Conservation (phyloP, 2,888 invertebrate species). For the Anoncus sp. region DNA sequence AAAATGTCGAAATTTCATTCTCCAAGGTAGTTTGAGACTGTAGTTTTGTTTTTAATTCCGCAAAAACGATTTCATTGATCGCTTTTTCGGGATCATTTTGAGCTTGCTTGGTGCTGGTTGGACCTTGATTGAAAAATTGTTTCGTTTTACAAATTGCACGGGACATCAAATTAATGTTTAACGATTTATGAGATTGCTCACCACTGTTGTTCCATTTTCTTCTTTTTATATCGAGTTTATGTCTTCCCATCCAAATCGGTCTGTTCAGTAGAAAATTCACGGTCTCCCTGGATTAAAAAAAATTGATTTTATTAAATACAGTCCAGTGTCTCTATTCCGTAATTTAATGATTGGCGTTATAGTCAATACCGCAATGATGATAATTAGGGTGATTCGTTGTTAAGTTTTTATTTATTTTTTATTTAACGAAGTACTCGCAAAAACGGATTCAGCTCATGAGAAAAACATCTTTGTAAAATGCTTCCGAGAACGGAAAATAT, state of each 20-base stretch:
- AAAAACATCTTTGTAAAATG: too few species aligned
- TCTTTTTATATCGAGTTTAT: constrained; percentile 69
- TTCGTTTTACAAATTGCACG: too few species aligned
- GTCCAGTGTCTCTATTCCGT: not conserved
- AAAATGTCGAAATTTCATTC: constrained; percentile 71
- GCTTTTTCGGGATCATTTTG: constrained; percentile 10
- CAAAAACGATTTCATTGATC: constrained; percentile 64
- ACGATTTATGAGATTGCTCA: not conserved
- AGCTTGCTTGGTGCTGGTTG: not conserved
- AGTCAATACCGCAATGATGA: too few species aligned
- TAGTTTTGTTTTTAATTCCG: constrained; percentile 71
- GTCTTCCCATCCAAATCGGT: constrained; percentile 66
- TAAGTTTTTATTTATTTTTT: not conserved
- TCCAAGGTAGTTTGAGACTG: constrained; percentile 71
- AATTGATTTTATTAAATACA: constrained; percentile 3
- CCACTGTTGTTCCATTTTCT: constrained; percentile 59
- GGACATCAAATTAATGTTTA: too few species aligned
- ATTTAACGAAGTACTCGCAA: too few species aligned
- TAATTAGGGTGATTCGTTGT: too few species aligned
- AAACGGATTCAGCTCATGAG: too few species aligned
- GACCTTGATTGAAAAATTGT: constrained; percentile 12
- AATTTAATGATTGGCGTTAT: too few species aligned
- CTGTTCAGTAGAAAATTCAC: constrained; percentile 71
- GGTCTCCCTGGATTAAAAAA: constrained; percentile 70
- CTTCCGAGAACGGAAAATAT: too few species aligned